Evolutionary conservation across 2,888 invertebrate species (phyloP).

Genomic region (Xanthia togata): DNA sequence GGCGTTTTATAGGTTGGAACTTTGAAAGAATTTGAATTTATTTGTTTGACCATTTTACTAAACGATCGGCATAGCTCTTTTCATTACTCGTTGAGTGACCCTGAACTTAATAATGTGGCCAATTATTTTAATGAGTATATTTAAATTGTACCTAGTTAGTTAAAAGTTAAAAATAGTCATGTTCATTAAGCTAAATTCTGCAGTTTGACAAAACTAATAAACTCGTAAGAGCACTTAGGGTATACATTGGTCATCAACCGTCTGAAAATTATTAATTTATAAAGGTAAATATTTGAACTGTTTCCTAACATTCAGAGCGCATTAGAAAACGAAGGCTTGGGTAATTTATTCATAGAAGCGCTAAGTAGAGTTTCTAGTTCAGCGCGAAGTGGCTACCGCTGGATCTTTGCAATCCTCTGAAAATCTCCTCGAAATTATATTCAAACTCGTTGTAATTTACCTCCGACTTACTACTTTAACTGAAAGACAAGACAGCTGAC

Average conservation of each 20-base stretch:
- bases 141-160: constrained; percentile 5
- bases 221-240: neutral
- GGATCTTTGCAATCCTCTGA: constrained; percentile 42
- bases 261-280: constrained; percentile 18
- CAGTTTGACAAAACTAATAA: neutral
- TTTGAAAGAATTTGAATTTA: neutral
- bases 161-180: neutral
- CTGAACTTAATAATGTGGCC: constrained; percentile 8
- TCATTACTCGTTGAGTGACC: constrained; percentile 7
- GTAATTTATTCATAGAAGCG: constrained; percentile 54
- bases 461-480: neutral
- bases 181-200: neutral
- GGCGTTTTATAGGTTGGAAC: too few relatives aligned
- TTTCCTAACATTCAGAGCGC: constrained; percentile 35
- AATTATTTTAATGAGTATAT: constrained; percentile 29
- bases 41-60: neutral
- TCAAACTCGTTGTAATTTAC: constrained; percentile 21
- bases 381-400: constrained; percentile 30
- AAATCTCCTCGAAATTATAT: constrained; percentile 51
- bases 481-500: neutral
- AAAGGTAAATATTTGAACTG: constrained; percentile 16
- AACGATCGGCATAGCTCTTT: neutral
- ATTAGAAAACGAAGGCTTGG: constrained; percentile 49
- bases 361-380: constrained; percentile 57
- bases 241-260: neutral